These are phyloP conservation scores for Cladorhizidae sp. DNA, from an alignment of 37 sponge, comb jelly and placozoan species.

Conservation along the genomic window DNA sequence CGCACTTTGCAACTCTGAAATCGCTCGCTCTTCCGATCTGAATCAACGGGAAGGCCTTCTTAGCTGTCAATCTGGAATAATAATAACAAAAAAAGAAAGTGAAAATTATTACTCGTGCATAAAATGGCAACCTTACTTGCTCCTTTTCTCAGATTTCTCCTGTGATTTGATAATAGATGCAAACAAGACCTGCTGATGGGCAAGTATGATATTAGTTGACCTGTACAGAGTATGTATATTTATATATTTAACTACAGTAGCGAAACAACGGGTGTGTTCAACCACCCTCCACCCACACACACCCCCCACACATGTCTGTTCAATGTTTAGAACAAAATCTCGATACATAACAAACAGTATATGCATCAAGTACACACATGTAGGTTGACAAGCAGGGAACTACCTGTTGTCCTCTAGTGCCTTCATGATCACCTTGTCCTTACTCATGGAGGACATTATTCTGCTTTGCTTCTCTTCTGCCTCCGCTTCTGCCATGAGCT, in stretches of 20 bases:
- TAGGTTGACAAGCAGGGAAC: too few species aligned
- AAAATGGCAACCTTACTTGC: background rate
- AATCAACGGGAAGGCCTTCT: conserved; percentile 5
- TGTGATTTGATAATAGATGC: conserved; percentile 43
- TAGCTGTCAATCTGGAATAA: background rate
- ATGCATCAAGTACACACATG: too few species aligned
- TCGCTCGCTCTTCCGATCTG: conserved; percentile 74
- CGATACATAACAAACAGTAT: too few species aligned
- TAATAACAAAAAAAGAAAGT: too few species aligned
- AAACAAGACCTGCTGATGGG: conserved; percentile 52
- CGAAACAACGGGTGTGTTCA: too few species aligned
- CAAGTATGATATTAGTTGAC: background rate
- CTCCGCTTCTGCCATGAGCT: conserved; percentile 57
- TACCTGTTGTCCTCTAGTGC: background rate
- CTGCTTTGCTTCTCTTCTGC: conserved; percentile 16
- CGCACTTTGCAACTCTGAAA: conserved; percentile 33
- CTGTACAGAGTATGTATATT: too few species aligned
- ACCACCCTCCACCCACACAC: too few species aligned
- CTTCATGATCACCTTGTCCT: background rate
- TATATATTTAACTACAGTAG: too few species aligned
- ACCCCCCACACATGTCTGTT: too few species aligned
- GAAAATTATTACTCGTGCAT: too few species aligned
- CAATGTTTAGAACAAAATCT: too few species aligned
- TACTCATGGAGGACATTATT: background rate
- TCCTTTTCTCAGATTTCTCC: background rate